A percentile compares a stretch with the other conserved stretches of the same genome.
Evolutionary conservation across 1,140 invertebrate species (phyloP).

Genomic region (Ganaspis sp.): DNA sequence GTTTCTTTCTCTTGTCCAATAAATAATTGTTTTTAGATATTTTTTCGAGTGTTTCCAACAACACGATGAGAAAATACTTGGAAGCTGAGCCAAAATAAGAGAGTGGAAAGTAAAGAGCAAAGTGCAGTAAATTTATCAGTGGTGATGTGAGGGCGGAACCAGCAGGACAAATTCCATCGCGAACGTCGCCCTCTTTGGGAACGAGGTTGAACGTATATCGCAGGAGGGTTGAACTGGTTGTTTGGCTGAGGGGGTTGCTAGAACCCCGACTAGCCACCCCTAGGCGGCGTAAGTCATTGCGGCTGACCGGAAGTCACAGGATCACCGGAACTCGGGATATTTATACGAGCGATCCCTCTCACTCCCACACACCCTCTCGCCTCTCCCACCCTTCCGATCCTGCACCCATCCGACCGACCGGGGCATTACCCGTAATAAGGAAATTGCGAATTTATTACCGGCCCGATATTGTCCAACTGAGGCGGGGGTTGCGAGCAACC

Average conservation of each 20-base stretch:
- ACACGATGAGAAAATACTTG: neutral
- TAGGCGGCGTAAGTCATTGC: conserved; percentile 70
- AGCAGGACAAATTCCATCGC: conserved; percentile 66
- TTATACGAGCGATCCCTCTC: conserved; percentile 70
- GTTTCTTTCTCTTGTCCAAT: neutral
- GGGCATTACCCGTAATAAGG: conserved; percentile 77
- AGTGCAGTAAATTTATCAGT: conserved; percentile 56
- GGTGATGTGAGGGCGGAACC: conserved; percentile 53
- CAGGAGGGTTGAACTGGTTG: conserved; percentile 43
- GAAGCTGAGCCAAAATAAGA: conserved; percentile 31
- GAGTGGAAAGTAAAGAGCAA: conserved; percentile 35
- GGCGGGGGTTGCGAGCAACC: conserved; percentile 44
- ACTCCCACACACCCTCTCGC: conserved; percentile 40
- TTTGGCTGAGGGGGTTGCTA: conserved; percentile 40
- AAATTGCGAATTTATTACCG: conserved; percentile 77
- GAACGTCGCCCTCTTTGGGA: conserved; percentile 59
- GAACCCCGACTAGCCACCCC: conserved; percentile 44
- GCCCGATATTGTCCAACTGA: conserved; percentile 66
- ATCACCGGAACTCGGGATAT: conserved; percentile 76
- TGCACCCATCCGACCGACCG: conserved; percentile 64
- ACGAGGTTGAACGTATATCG: conserved; percentile 40
- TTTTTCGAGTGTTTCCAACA: conserved; percentile 2
- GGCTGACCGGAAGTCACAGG: conserved; percentile 72
- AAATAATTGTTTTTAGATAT: neutral
- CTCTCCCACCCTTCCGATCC: conserved; percentile 21